Evolutionary conservation across 1,140 invertebrate species (phyloP), one percentile per base, ranked within the genome.

Genomic region (Halyomorpha halys): DNA sequence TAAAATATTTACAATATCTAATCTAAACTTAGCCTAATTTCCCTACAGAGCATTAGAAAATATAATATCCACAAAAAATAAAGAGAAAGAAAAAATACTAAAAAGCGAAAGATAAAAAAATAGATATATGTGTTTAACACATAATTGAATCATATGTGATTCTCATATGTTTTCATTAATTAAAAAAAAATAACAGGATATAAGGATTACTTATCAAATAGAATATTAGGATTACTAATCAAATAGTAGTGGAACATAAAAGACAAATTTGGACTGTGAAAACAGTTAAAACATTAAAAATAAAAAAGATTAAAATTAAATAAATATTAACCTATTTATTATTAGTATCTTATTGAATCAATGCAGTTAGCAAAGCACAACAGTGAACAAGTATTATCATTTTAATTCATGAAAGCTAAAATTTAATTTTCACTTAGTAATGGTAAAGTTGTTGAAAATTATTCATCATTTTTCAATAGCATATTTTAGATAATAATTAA

Each of bases 11-110:
- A 59, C 54, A 59, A 16, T 21, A 21, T 23, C 54, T 59, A 27
- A 59, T n/a, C 30, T 59, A 59, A 27, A 59, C 54, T 59, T 59
- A 59, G 6, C 30, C 54, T 59, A 27, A 59, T 23, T 25, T 53
- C 54, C 54, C 54, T 59, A 59, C 5, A 59, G 54, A 59, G 54
- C 54, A 59, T 59, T 59, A 25, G 16, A 59, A 59, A 59, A 23
- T 14, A 59, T 59, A 56, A 5, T 18, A 6, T 23, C 18, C 4
- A 23, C 3, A 19, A 27, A n/a, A 47, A n/a, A 47, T 4, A 5
- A 19, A 47, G 15, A n/a, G 13, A 15, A 5, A 47, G 15, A 47
- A 47, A 15, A n/a, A 47, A 15, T n/a, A 47, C 15, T 47, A 47
- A 19, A 19, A 11, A 19, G 6, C 5, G 11, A 49, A 49, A 49